Evolutionary conservation across 2,797 vertebrate genomes (phyloP).

Genomic region (Propithecus deckenii): DNA sequence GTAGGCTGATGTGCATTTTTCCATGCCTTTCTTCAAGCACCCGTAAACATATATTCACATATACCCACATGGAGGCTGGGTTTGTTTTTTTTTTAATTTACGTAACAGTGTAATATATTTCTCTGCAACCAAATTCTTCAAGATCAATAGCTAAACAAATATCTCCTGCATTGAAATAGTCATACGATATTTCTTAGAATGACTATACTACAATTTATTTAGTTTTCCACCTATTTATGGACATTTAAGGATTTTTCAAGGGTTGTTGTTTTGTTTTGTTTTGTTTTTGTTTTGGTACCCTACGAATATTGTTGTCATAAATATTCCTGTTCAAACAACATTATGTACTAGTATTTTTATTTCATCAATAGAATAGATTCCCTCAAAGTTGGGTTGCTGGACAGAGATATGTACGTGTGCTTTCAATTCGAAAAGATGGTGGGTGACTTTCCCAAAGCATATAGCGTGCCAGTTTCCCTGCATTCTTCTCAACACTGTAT

Average conservation of each 20-base stretch:
- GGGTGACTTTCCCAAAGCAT: background rate
- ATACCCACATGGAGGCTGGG: background rate
- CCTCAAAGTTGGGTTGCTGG: background rate
- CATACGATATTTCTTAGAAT: background rate
- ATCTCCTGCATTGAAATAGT: background rate
- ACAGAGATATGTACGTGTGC: background rate
- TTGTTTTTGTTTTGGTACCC: background rate
- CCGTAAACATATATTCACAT: background rate
- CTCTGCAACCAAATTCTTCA: background rate
- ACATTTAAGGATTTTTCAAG: background rate
- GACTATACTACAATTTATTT: background rate
- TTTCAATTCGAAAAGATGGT: background rate
- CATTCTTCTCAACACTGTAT: background rate
- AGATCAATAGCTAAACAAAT: background rate
- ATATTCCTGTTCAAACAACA: background rate
- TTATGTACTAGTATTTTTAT: background rate
- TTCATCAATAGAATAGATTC: background rate
- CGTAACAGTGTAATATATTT: background rate
- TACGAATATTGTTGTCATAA: background rate
- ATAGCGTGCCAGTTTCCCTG: rapidly evolving
- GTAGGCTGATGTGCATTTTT: background rate
- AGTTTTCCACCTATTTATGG: background rate
- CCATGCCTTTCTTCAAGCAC: background rate
- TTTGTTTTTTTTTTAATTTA: background rate
- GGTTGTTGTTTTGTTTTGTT: background rate